Evolutionary conservation across 2,113 vertebrate species (phyloP).

Genomic region (Triplophysa tibetana): DNA sequence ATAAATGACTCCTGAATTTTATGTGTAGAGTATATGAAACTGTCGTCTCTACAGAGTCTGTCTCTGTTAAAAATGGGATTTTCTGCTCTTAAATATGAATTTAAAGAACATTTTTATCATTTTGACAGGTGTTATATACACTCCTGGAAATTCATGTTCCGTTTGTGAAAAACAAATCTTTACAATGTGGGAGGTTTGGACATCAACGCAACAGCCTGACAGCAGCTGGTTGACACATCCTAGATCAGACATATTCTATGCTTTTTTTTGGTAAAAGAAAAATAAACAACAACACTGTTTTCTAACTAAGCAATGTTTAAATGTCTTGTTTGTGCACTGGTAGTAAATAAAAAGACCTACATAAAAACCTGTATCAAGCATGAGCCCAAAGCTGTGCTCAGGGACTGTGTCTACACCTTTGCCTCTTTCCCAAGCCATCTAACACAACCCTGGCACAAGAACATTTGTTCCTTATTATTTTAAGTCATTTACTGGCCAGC

Average conservation of each 20-base stretch:
- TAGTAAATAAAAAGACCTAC: background rate
- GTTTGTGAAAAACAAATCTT: slow-evolving; percentile 25
- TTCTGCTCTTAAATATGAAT: slow-evolving; percentile 6
- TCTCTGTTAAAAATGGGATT: background rate
- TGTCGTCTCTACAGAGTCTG: background rate
- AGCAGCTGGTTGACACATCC: slow-evolving; percentile 4
- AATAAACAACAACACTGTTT: background rate
- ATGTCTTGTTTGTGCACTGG: background rate
- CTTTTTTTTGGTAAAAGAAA: background rate
- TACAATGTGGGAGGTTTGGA: slow-evolving; percentile 13
- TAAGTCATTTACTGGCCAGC: slow-evolving; percentile 60
- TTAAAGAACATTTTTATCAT: slow-evolving; percentile 9
- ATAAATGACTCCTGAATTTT: background rate
- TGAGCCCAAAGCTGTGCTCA: slow-evolving; percentile 1
- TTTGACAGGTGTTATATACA: slow-evolving; percentile 6
- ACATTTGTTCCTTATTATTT: slow-evolving; percentile 74
- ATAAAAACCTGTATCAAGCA: background rate
- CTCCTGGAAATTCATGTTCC: slow-evolving; percentile 5
- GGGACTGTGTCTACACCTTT: slow-evolving; percentile 25
- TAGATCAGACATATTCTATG: background rate
- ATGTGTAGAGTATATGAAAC: background rate
- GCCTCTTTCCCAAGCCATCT: slow-evolving; percentile 43
- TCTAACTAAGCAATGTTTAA: background rate
- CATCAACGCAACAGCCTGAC: background rate
- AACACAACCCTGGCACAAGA: slow-evolving; percentile 50